Base-by-base conservation (phyloP, 2,113 vertebrate genomes). In the Cyprinodon tularosa region DNA sequence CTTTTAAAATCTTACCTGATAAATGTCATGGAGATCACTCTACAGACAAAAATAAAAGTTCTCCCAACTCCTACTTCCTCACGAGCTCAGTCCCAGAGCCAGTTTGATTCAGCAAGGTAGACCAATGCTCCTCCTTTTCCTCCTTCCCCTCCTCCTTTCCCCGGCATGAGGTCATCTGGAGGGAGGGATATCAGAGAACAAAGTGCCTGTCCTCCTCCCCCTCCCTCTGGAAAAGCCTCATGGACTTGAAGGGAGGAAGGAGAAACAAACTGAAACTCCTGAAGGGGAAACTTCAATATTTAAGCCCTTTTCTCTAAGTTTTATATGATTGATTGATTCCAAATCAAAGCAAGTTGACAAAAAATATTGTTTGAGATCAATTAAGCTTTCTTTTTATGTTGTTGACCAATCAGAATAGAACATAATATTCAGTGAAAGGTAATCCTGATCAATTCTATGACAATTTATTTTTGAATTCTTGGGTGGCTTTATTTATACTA, bases 1-100 rank as follows among this genome's bases (percentile, higher is more conserved):
- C 39, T 38, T n/a, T 1, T 14, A 1, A 11, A 42, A 47, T 81
- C 89, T 90, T 92, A 94, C 94, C 94, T 91, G 89, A 15, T 84
- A 79, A 90, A 83, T 90, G 83, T 91, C 93, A 93, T 94, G 84
- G 86, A 88, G 81, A 74, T 81, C 65, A 75, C 86, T 74, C 76
- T 72, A 47, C 72, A 67, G 53, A 65, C 61, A 84, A 39, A 39
- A 75, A 73, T 39, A 91, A 84, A 93, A 87, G 76, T 88, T 93
- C 88, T 74, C 72, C 76, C 73, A 20, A 62, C 76, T 75, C 60
- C 78, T 90, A 91, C 88, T 89, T 93, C 92, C 89, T 86, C 87
- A 85, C 85, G 72, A 48, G 85, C 81, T 80, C 87, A 53, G 15
- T 80, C 75, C 66, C 48, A 53, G 15, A 80, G 72, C 66, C 45